These are phyloP conservation scores for Porites cylindrica DNA, from an alignment of 92 coral and sea anemone species.

Conservation along the genomic window DNA sequence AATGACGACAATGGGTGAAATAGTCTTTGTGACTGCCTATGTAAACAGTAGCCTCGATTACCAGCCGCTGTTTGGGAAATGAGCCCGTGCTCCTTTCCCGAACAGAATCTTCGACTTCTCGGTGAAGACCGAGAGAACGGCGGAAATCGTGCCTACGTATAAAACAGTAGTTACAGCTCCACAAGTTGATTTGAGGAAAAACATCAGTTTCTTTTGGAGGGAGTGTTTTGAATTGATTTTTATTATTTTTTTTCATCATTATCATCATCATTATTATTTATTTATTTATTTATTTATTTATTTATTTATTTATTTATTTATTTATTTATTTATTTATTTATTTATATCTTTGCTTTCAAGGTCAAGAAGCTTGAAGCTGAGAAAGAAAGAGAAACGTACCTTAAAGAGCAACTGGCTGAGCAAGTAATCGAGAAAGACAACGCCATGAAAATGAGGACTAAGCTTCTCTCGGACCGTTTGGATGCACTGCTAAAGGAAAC, in stretches of 20 bases:
- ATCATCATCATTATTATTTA: background rate
- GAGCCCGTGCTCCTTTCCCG: no score
- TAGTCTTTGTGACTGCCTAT: no score
- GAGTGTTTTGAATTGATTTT: background rate
- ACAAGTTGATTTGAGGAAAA: background rate
- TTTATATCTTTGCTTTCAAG: background rate
- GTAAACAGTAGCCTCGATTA: no score
- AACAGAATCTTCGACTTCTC: no score
- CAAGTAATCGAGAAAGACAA: constrained; percentile 66
- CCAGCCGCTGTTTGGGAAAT: no score
- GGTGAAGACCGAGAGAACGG: background rate
- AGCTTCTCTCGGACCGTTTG: constrained; percentile 50
- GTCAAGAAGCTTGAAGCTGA: constrained; percentile 54
- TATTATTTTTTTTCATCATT: background rate
- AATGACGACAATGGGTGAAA: no score
- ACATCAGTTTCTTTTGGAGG: no score
- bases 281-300: no score
- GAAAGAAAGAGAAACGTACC: constrained; percentile 48
- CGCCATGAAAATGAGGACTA: constrained; percentile 53
- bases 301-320: no score
- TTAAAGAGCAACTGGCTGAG: constrained; percentile 54
- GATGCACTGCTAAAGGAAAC: constrained; percentile 40
- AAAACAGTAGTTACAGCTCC: background rate
- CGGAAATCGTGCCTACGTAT: background rate
- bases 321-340: no score